Conservation (phyloP, 1,140 invertebrate genomes). For the Drosophila parvula region DNA sequence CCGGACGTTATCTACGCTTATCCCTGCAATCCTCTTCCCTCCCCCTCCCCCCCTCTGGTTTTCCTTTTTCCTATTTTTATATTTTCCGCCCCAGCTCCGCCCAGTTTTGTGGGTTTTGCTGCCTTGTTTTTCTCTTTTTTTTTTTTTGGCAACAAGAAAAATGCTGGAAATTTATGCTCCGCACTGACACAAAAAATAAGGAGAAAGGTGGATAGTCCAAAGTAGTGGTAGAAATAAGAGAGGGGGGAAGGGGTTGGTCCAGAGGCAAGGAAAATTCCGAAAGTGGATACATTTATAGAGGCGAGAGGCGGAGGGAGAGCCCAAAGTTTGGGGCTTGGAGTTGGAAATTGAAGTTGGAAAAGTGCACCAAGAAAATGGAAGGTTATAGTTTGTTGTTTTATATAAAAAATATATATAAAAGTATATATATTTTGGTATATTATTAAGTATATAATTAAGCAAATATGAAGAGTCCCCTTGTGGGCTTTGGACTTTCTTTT, state of each 20-base stretch:
- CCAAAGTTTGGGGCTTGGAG: slow-evolving; percentile 33
- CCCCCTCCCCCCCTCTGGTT: background rate
- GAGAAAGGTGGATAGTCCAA: slow-evolving; percentile 31
- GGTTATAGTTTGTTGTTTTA: background rate
- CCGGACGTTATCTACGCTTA: slow-evolving; percentile 61
- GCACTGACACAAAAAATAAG: slow-evolving; percentile 43
- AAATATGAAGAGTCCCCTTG: too few species aligned
- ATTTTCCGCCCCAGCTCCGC: slow-evolving; percentile 19
- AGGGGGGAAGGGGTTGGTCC: background rate
- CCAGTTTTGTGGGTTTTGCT: slow-evolving; percentile 16
- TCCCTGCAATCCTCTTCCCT: slow-evolving; percentile 15
- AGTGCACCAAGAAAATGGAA: slow-evolving; percentile 11
- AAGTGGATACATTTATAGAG: slow-evolving; percentile 69
- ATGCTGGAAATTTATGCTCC: slow-evolving; percentile 76
- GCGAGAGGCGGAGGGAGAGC: slow-evolving; percentile 1
- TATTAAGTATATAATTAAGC: too few species aligned
- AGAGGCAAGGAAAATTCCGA: slow-evolving; percentile 54
- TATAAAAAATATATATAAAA: background rate
- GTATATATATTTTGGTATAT: too few species aligned
- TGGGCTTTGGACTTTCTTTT: too few species aligned
- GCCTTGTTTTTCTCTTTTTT: slow-evolving; percentile 19
- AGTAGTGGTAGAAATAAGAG: background rate
- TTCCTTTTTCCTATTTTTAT: slow-evolving; percentile 18
- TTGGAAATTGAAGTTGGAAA: slow-evolving; percentile 33
- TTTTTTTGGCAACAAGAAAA: slow-evolving; percentile 63